Base-by-base conservation (phyloP, 1,140 invertebrate genomes). In the Coenobita brevimanus region DNA sequence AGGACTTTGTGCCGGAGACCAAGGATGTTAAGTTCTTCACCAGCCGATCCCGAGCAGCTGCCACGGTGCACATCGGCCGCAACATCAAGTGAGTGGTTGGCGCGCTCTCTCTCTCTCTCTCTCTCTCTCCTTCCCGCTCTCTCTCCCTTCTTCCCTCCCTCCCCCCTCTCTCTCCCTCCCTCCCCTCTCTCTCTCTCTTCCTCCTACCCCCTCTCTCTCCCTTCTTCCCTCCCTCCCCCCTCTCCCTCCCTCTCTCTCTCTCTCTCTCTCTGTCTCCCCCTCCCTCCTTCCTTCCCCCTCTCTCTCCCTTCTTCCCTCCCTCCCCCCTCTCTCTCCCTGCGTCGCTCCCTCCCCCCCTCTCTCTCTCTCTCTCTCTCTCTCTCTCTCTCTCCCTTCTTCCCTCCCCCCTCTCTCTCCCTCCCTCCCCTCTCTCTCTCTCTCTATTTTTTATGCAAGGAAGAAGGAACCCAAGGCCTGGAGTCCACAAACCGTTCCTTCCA, bases 31-130 rank as follows among this genome's bases (percentile, higher is more conserved):
- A 60, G 64, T 87, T 87, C n/a, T 87, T 87, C 76, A 87, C 76
- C 21, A 87, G 85, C 33, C 75, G 85, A 33, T 87, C 76, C 24
- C 62, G 85, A 54, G 85, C 85, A 13, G 64, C 85, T 38, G 85
- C 85, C 30, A 87, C 76, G 15, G 85, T 87, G 3, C 76, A 87
- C 27, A 80, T 87, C 27, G 64, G 62, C 62, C 80, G 80, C 60
- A 87, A 69, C 33, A 80, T 87, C 17, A 81, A 57, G 85, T 87
- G 17, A 81, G 85, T 71, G 3, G n/a, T n/a, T n/a, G n/a, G n/a
- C n/a, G n/a, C n/a, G n/a, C n/a, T n/a, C n/a, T n/a, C n/a, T n/a
- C n/a, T n/a, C 3, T 41, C 30, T 36, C 36, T 33, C 38, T 10
- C 8, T 24, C 27, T 10, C 38, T 4, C 71, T 41, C 21, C 21